Evolutionary conservation across 2,113 vertebrate genomes (phyloP).

Genomic region (Eulemur rufifrons): DNA sequence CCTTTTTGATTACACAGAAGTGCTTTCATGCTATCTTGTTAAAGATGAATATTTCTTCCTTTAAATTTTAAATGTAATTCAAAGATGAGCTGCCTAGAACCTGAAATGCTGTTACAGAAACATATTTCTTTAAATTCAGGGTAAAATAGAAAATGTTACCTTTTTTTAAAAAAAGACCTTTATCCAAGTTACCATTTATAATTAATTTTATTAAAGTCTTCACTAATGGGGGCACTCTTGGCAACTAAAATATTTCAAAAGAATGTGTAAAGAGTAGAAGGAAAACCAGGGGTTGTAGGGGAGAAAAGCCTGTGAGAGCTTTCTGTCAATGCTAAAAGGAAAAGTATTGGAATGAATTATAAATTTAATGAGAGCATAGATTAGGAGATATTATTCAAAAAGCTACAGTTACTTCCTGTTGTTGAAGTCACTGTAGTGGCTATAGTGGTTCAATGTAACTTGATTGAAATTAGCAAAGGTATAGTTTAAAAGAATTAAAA

Average conservation of each 20-base stretch:
- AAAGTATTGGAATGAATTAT: background rate
- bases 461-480: background rate
- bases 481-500: background rate
- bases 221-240: background rate
- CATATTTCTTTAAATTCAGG: conserved; percentile 61
- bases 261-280: conserved; percentile 27
- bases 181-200: conserved; percentile 39
- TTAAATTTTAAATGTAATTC: conserved; percentile 68
- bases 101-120: conserved; percentile 5
- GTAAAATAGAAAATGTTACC: conserved; percentile 5
- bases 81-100: conserved; percentile 48
- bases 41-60: conserved; percentile 56
- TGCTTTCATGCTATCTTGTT: conserved; percentile 66
- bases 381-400: background rate
- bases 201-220: conserved; percentile 47
- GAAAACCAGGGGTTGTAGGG: background rate
- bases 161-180: background rate
- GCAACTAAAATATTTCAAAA: conserved; percentile 46
- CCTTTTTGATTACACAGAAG: conserved; percentile 61
- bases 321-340: background rate
- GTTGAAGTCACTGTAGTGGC: background rate
- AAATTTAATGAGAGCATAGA: background rate
- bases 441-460: background rate
- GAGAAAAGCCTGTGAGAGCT: background rate
- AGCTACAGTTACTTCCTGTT: background rate